A percentile compares a stretch with the other conserved stretches of the same genome.
Evolutionary conservation across 2,113 vertebrate genomes (phyloP).

Genomic region (Carettochelys insculpta): DNA sequence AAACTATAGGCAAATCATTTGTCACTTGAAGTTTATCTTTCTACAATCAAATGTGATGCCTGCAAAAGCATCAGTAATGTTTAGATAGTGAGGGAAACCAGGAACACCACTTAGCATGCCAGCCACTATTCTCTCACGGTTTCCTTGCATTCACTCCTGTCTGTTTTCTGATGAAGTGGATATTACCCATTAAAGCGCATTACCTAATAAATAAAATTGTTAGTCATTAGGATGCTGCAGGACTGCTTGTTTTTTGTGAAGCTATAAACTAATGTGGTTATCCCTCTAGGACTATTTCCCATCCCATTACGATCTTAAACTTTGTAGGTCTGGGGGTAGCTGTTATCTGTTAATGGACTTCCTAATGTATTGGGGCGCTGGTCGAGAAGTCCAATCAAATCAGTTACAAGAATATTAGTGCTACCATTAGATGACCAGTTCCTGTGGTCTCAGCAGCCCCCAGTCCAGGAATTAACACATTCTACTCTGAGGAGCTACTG

Average conservation of each 20-base stretch:
- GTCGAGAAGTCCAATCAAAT: neutral
- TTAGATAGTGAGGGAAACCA: fast-evolving
- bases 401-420: neutral
- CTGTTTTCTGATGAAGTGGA: too few relatives aligned
- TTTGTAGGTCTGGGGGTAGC: neutral
- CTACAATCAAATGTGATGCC: neutral
- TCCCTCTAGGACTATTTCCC: too few relatives aligned
- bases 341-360: neutral
- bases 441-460: neutral
- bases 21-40: neutral
- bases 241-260: too few relatives aligned
- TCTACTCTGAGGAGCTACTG: neutral
- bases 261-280: too few relatives aligned
- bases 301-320: neutral
- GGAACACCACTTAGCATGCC: neutral
- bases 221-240: too few relatives aligned
- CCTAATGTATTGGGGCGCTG: neutral
- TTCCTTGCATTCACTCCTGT: neutral
- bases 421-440: neutral
- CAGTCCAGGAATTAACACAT: too few relatives aligned
- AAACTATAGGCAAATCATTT: slow-evolving; percentile 32
- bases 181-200: too few relatives aligned
- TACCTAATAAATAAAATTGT: too few relatives aligned
- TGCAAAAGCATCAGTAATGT: neutral
- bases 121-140: neutral